phyloP scores from a whole-genome alignment of 2,113 vertebrate genomes.

The Dipodomys stephensi region DNA sequence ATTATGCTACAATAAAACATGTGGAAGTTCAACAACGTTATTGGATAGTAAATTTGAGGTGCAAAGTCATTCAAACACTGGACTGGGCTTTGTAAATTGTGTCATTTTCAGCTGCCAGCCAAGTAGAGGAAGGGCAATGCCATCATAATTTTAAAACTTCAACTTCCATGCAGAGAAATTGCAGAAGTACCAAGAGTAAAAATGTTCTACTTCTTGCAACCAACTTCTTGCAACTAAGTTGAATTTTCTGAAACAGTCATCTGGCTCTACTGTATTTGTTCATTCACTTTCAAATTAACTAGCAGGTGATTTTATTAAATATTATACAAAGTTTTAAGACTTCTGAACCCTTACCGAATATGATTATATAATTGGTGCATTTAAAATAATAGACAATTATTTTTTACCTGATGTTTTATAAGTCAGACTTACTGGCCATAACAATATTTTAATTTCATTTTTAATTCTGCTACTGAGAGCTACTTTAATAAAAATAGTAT shows the following conservation, averaged over 20 bases:
- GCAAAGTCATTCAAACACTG: neutral
- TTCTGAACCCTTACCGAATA: slow-evolving; percentile 14
- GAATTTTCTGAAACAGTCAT: neutral
- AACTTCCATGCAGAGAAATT: slow-evolving; percentile 54
- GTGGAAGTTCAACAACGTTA: neutral
- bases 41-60: neutral
- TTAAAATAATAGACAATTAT: neutral
- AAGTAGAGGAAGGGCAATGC: neutral
- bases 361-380: neutral
- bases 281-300: slow-evolving; percentile 33
- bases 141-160: neutral
- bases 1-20: neutral
- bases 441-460: slow-evolving; percentile 20
- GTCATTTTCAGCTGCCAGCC: neutral
- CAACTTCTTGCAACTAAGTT: neutral
- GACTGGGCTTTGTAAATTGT: neutral
- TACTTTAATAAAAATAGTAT: neutral
- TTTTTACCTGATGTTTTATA: neutral
- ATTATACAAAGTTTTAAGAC: neutral
- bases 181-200: neutral
- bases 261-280: neutral
- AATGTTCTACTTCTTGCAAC: neutral
- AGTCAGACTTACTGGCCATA: slow-evolving; percentile 14
- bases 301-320: slow-evolving; percentile 10
- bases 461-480: slow-evolving; percentile 19